Conservation (phyloP, 2,113 vertebrate species). For the Mesocricetus auratus region DNA sequence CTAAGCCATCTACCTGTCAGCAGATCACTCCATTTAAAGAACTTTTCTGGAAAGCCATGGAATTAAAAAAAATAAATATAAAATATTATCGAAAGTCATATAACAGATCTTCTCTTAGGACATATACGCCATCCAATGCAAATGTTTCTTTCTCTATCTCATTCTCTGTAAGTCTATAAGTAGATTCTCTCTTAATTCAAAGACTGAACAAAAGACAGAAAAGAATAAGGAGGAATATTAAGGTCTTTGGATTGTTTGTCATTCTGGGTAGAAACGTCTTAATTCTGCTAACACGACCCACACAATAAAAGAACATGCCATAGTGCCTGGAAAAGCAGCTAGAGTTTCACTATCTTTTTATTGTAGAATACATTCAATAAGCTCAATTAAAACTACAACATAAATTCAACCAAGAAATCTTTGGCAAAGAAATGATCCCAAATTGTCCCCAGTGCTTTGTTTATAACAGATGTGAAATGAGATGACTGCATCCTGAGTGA, state of each 20-base stretch:
- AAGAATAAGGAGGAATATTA: background rate
- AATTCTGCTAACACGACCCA: background rate
- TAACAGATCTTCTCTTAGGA: background rate
- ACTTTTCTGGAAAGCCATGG: constrained; percentile 55
- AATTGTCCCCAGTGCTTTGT: background rate
- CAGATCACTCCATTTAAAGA: constrained; percentile 59
- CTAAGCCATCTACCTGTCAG: constrained; percentile 44
- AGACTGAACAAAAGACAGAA: background rate
- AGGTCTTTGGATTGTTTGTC: background rate
- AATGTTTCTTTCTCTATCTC: background rate
- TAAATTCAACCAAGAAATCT: background rate
- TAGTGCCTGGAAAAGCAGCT: background rate
- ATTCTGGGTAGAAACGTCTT: background rate
- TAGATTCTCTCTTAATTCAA: background rate
- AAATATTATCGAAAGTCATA: constrained; percentile 22
- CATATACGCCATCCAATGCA: background rate
- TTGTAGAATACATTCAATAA: background rate
- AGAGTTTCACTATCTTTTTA: constrained; percentile 19
- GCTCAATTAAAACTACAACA: background rate
- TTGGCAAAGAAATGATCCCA: background rate
- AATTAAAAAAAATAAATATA: constrained; percentile 44
- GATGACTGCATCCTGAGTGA: no score
- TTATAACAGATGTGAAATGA: background rate
- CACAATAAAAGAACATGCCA: background rate
- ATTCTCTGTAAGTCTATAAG: background rate